These are phyloP conservation scores for Raja brachyura DNA, from an alignment of 2,113 vertebrate genomes.

Conservation along the genomic window DNA sequence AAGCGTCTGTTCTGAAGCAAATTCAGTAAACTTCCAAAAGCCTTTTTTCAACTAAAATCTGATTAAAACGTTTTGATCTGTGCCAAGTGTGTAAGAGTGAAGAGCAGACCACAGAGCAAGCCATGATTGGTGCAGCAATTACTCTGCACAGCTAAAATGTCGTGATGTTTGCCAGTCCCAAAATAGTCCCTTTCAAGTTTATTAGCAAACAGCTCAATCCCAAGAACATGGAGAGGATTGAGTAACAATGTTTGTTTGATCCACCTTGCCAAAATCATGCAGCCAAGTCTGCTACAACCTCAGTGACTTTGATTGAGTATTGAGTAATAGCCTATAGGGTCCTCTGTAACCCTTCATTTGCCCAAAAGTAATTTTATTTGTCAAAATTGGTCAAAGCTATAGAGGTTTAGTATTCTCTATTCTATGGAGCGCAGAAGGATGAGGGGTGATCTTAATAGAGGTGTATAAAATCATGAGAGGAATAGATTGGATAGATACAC, in stretches of 20 bases:
- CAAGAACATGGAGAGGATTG: neutral
- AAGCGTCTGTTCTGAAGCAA: neutral
- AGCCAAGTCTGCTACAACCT: neutral
- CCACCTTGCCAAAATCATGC: neutral
- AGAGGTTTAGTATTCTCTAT: no score
- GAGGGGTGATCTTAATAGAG: no score
- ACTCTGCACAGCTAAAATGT: neutral
- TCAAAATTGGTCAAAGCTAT: no score
- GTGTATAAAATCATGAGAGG: no score
- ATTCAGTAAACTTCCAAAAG: neutral
- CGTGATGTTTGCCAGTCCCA: neutral
- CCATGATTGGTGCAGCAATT: neutral
- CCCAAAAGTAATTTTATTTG: neutral
- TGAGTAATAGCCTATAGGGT: neutral
- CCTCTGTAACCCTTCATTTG: neutral
- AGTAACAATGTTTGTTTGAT: slow-evolving; percentile 14
- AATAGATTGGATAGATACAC: no score
- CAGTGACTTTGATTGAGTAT: neutral
- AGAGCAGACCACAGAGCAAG: neutral
- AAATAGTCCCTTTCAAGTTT: slow-evolving; percentile 28
- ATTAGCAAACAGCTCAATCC: neutral
- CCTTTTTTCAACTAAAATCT: neutral
- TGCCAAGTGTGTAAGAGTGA: slow-evolving; percentile 10
- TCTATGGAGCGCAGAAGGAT: no score
- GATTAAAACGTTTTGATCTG: neutral